Evolutionary conservation across 2,797 vertebrate genomes (phyloP).

Genomic region (Esox lucius): DNA sequence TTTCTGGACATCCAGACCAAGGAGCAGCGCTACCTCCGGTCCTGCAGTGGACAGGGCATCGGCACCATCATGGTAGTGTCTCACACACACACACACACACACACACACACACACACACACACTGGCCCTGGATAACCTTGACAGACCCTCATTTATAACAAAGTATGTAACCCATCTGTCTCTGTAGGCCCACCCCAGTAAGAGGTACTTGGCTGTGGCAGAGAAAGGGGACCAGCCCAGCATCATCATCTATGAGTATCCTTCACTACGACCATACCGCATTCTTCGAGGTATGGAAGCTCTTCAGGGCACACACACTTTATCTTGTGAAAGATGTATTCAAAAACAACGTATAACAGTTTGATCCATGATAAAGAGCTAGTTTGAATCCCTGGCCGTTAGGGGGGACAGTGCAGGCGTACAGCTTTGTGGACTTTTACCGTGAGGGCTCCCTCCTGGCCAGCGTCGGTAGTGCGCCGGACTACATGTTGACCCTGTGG

Average conservation of each 20-base stretch:
- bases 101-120: background rate
- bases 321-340: background rate
- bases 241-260: slow-evolving; percentile 88
- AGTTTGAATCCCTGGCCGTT: background rate
- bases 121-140: background rate
- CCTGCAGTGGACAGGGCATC: slow-evolving; percentile 83
- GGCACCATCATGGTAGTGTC: slow-evolving; percentile 81
- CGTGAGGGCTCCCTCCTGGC: slow-evolving; percentile 80
- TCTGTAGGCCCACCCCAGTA: slow-evolving; percentile 83
- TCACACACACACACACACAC: background rate
- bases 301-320: background rate
- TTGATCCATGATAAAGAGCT: background rate
- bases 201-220: slow-evolving; percentile 82
- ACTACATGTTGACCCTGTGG: slow-evolving; percentile 91
- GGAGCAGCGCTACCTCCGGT: slow-evolving; percentile 81
- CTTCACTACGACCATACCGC: slow-evolving; percentile 80
- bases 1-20: slow-evolving; percentile 78
- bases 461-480: slow-evolving; percentile 82
- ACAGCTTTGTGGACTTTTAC: slow-evolving; percentile 86
- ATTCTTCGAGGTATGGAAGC: slow-evolving; percentile 81
- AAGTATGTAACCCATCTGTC: slow-evolving; percentile 23
- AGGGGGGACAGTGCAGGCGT: slow-evolving; percentile 83
- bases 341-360: background rate
- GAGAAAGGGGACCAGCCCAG: slow-evolving; percentile 87
- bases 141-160: background rate